These are phyloP conservation scores for Caranx melampygus DNA, from an alignment of 2,113 vertebrate genomes.

Conservation along the genomic window DNA sequence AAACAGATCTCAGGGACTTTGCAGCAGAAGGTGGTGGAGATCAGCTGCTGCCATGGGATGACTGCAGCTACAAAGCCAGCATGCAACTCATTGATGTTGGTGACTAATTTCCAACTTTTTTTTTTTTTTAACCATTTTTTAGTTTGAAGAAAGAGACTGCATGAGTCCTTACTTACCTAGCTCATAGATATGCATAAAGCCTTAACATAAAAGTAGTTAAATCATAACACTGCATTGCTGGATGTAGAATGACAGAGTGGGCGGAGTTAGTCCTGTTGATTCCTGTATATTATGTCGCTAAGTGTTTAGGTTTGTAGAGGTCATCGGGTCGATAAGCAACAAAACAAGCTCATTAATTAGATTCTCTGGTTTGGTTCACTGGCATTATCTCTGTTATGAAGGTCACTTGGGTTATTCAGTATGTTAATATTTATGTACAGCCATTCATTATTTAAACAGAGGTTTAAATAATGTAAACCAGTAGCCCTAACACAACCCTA, in stretches of 20 bases:
- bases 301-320: not conserved
- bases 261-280: not conserved
- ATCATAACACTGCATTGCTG: not conserved
- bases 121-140: not conserved
- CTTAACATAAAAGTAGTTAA: not conserved
- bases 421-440: not conserved
- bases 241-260: not conserved
- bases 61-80: slow-evolving; percentile 59
- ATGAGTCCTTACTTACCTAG: not conserved
- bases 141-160: not conserved
- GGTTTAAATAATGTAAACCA: not conserved
- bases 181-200: too few relatives aligned
- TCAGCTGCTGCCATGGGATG: slow-evolving; percentile 36
- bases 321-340: not conserved
- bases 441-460: not conserved
- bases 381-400: not conserved
- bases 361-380: not conserved
- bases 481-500: not conserved
- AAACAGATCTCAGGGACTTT: slow-evolving; percentile 30
- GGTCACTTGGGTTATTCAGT: not conserved
- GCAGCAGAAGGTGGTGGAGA: slow-evolving; percentile 27
- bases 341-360: not conserved
- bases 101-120: not conserved
- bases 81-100: slow-evolving; percentile 34
- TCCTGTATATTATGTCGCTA: too few relatives aligned